Conservation (phyloP, 2,113 vertebrate species). For the Rafetus swinhoei region DNA sequence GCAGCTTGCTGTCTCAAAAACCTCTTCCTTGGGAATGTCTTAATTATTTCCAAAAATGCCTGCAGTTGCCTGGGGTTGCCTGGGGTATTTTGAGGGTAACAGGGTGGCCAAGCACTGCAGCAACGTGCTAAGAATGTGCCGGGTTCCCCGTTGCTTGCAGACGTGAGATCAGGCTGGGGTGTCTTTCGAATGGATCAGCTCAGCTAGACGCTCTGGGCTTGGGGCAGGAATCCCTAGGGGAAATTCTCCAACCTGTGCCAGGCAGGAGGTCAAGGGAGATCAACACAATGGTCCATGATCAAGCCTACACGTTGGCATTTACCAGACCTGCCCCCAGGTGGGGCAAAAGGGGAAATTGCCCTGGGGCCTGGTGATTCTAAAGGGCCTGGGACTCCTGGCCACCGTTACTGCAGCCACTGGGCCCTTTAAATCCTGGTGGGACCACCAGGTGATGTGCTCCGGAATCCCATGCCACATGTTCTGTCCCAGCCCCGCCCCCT, state of each 20-base stretch:
- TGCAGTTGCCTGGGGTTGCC: not conserved
- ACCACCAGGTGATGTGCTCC: no score
- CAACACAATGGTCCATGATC: not conserved
- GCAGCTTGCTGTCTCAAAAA: not conserved
- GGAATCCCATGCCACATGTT: no score
- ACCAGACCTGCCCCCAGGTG: no score
- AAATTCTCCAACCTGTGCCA: not conserved
- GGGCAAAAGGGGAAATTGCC: no score
- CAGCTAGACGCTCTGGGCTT: not conserved
- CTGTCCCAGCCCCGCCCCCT: no score
- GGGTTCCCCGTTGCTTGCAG: not conserved
- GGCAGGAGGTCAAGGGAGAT: not conserved
- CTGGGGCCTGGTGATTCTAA: not conserved
- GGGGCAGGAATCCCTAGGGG: not conserved
- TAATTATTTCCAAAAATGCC: not conserved
- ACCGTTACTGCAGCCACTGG: no score
- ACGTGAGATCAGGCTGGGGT: conserved; percentile 10
- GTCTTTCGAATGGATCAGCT: not conserved
- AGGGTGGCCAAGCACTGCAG: conserved; percentile 57
- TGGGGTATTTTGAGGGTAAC: conserved; percentile 29
- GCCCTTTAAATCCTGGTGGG: no score
- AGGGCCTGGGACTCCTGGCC: no score
- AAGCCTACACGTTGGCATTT: rapidly evolving
- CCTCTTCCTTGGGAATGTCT: conserved; percentile 36
- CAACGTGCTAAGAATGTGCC: conserved; percentile 37